phyloP scores from a whole-genome alignment of 1,140 invertebrate species.

The Magallana gigas region DNA sequence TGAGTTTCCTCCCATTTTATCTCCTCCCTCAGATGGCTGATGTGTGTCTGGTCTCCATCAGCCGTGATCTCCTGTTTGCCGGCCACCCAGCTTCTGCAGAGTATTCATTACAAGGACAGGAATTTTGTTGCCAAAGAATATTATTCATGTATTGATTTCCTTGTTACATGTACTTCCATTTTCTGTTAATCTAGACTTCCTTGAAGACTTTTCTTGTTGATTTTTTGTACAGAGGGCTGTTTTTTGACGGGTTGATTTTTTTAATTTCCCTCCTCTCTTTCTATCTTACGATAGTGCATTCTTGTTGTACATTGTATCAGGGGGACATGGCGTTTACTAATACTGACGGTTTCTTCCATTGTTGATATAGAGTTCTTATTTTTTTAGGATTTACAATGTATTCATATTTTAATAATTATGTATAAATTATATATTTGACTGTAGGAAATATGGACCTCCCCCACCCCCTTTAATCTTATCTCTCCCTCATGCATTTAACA shows the following conservation, averaged over 20 bases:
- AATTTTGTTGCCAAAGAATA: constrained; percentile 36
- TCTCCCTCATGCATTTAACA: no score
- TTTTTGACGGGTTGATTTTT: background rate
- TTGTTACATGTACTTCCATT: constrained; percentile 17
- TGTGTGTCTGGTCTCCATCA: background rate
- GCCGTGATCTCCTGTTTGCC: background rate
- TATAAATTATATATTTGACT: constrained; percentile 22
- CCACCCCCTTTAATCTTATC: no score
- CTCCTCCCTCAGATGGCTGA: background rate
- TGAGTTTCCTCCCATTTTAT: no score
- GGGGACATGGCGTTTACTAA: background rate
- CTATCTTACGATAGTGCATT: background rate
- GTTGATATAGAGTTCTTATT: constrained; percentile 20
- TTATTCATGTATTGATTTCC: background rate
- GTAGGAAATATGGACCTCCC: background rate
- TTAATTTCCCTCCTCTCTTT: background rate
- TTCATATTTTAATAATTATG: background rate
- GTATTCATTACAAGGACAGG: constrained; percentile 7
- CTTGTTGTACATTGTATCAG: no score
- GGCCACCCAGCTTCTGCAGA: background rate
- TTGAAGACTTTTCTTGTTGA: background rate
- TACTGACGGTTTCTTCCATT: constrained; percentile 13
- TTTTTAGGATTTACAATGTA: constrained; percentile 31
- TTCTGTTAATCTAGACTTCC: constrained; percentile 18
- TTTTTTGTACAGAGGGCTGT: constrained; percentile 24